These are phyloP conservation scores for Tetragnatha montana DNA, from an alignment of 2,888 invertebrate species.

Conservation along the genomic window DNA sequence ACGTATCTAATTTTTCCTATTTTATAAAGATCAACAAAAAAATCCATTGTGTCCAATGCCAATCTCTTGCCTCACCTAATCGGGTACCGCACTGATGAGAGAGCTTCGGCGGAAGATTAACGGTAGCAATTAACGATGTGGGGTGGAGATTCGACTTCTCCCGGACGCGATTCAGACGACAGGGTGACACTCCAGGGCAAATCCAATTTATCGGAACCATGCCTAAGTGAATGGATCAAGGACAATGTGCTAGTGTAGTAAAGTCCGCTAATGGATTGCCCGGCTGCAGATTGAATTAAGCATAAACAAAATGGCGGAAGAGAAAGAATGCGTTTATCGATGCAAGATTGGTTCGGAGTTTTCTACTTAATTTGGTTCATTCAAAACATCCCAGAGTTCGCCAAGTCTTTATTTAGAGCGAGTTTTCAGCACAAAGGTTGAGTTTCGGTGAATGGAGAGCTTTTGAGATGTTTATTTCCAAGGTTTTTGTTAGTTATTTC, in stretches of 20 bases:
- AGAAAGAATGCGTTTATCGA: not conserved
- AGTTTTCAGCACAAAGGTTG: not conserved
- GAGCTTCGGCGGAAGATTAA: not conserved
- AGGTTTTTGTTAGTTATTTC: too few relatives aligned
- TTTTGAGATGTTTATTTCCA: too few relatives aligned
- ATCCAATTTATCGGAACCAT: constrained; percentile 18
- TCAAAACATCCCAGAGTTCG: not conserved
- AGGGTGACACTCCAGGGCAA: constrained; percentile 5
- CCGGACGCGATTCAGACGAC: constrained; percentile 14
- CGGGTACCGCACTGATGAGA: not conserved
- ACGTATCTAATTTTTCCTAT: too few relatives aligned
- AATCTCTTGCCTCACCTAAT: not conserved
- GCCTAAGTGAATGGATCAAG: not conserved
- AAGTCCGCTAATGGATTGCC: constrained; percentile 11
- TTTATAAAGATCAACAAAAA: not conserved
- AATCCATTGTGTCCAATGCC: not conserved
- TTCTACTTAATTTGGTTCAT: not conserved
- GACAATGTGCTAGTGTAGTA: constrained; percentile 9
- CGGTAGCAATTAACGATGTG: constrained; percentile 2
- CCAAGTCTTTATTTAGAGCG: not conserved
- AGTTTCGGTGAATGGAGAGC: not conserved
- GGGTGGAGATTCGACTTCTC: not conserved
- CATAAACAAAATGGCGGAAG: not conserved
- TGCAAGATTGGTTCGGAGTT: not conserved
- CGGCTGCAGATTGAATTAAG: constrained; percentile 17